phyloP scores from a whole-genome alignment of 1,140 invertebrate genomes.

The Lamellibrachia luymesi region DNA sequence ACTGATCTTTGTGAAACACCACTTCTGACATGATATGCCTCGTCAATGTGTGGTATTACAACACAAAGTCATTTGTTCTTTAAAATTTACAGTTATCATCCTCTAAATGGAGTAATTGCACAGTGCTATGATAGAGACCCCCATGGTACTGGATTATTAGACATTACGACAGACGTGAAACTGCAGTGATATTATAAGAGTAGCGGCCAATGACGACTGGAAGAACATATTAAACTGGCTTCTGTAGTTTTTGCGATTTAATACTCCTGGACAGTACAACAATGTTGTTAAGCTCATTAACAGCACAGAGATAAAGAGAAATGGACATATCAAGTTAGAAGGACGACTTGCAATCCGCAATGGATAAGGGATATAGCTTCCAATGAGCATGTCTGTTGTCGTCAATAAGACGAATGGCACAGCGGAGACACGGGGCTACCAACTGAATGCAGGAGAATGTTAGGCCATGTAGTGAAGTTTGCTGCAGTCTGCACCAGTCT shows the following conservation, averaged over 20 bases:
- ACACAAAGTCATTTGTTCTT: not conserved
- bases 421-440: not conserved
- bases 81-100: not conserved
- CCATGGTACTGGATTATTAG: not conserved
- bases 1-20: not conserved
- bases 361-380: too few relatives aligned
- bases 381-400: too few relatives aligned
- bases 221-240: not conserved
- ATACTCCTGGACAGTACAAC: too few relatives aligned
- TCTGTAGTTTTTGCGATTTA: not conserved
- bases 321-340: too few relatives aligned
- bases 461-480: not conserved
- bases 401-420: too few relatives aligned
- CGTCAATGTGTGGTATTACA: not conserved
- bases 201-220: not conserved
- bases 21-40: not conserved
- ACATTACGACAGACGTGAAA: not conserved
- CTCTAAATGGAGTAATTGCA: not conserved
- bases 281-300: too few relatives aligned
- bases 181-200: not conserved
- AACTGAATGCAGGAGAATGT: not conserved
- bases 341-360: too few relatives aligned
- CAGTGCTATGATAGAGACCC: not conserved
- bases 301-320: too few relatives aligned
- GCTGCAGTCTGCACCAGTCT: not conserved